These are phyloP conservation scores for Catharus ustulatus DNA, from an alignment of 2,797 vertebrate genomes.

Conservation along the genomic window DNA sequence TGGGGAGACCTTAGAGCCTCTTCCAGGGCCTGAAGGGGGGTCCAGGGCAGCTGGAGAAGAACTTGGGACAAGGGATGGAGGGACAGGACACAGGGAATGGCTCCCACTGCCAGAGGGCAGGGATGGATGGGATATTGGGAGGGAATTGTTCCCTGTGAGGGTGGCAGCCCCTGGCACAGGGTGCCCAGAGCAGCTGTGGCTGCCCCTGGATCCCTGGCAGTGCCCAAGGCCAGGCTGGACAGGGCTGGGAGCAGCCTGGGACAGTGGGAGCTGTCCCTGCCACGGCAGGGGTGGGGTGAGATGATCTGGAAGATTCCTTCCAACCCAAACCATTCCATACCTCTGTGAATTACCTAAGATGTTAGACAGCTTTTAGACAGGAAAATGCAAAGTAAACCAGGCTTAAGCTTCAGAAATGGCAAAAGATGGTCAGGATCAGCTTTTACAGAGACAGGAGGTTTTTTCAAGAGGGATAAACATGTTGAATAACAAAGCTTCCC, in stretches of 20 bases:
- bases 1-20: not conserved
- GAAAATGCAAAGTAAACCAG: not conserved
- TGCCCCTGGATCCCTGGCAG: not conserved
- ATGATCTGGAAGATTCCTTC: not conserved
- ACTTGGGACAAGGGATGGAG: not conserved
- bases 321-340: not conserved
- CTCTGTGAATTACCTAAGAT: not conserved
- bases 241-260: not conserved
- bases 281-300: no score
- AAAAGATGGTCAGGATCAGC: not conserved
- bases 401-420: not conserved
- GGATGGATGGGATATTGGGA: fast-evolving
- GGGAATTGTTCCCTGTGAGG: not conserved
- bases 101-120: not conserved
- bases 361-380: not conserved
- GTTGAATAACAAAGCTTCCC: not conserved
- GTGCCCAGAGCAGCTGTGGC: not conserved
- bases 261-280: not conserved
- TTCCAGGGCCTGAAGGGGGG: not conserved
- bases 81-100: not conserved
- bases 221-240: not conserved
- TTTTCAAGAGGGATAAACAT: not conserved
- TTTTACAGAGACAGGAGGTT: not conserved
- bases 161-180: not conserved
- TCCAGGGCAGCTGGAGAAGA: not conserved